A percentile compares a stretch with the other conserved stretches of the same genome.
Conservation (phyloP, 2,113 vertebrate genomes). For the Poeciliopsis occidentalis region DNA sequence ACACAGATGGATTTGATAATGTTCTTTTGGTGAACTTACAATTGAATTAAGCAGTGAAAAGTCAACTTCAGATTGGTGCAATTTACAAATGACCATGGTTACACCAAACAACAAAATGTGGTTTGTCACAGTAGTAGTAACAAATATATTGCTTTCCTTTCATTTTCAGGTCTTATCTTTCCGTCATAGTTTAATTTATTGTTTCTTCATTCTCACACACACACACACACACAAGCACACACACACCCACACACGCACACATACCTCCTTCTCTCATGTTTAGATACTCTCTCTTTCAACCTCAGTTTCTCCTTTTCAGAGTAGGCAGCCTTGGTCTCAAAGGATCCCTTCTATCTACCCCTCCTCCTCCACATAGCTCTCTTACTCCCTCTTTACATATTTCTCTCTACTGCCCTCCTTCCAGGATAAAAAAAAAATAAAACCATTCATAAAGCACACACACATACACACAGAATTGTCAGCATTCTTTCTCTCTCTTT, state of each 20-base stretch:
- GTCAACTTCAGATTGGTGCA: background rate
- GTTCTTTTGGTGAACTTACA: constrained; percentile 49
- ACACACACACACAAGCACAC: background rate
- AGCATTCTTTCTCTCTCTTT: constrained; percentile 10
- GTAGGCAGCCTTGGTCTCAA: constrained; percentile 44
- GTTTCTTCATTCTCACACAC: constrained; percentile 13
- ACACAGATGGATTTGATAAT: background rate
- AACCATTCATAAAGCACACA: constrained; percentile 18
- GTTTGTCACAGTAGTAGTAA: background rate
- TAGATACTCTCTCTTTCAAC: constrained; percentile 41
- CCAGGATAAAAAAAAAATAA: background rate
- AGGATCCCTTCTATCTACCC: constrained; percentile 46
- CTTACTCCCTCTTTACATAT: constrained; percentile 31
- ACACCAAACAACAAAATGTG: constrained; percentile 47
- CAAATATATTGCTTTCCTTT: background rate
- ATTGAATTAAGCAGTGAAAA: too few species aligned
- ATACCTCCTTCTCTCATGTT: constrained; percentile 18
- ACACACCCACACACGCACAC: background rate
- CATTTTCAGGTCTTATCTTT: background rate
- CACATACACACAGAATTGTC: constrained; percentile 15
- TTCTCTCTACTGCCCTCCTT: constrained; percentile 20
- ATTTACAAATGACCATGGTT: background rate
- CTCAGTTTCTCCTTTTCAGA: constrained; percentile 53
- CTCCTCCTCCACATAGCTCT: constrained; percentile 42
- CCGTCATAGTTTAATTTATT: constrained; percentile 12